Conservation (phyloP, 2,797 vertebrate genomes). For the Hylomyscus alleni region DNA sequence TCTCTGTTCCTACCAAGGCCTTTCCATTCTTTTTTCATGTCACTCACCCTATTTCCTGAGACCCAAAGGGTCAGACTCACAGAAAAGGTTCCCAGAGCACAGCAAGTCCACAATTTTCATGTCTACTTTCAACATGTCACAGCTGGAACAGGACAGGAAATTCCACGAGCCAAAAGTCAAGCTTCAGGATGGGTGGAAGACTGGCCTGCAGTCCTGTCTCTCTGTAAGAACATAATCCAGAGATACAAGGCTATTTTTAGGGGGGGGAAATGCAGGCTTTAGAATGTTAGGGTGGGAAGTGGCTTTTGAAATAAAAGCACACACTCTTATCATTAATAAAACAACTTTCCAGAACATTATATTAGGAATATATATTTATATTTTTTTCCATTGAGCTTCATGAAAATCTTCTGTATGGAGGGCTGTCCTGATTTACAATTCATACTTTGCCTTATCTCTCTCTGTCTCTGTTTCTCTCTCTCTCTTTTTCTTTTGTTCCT, state of each 20-base stretch:
- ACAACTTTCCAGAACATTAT: conserved; percentile 61
- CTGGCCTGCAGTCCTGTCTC: conserved; percentile 21
- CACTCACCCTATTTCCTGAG: conserved; percentile 37
- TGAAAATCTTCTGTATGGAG: conserved; percentile 59
- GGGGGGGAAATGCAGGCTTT: conserved; percentile 63
- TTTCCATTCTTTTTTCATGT: not conserved
- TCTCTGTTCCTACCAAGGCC: not conserved
- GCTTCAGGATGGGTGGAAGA: conserved; percentile 56
- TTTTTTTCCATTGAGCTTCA: conserved; percentile 29
- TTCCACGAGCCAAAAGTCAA: conserved; percentile 60
- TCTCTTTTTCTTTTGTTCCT: not conserved
- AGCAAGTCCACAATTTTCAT: not conserved
- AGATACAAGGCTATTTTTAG: conserved; percentile 56
- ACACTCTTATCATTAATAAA: conserved; percentile 57
- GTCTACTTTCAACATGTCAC: conserved; percentile 59
- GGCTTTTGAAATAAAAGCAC: conserved; percentile 68
- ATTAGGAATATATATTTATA: not conserved
- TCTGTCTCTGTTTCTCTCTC: too few relatives aligned
- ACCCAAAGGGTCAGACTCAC: not conserved
- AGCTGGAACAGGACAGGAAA: conserved; percentile 69
- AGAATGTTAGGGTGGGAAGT: conserved; percentile 60
- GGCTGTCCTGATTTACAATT: conserved; percentile 22
- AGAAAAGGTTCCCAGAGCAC: not conserved
- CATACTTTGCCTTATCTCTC: conserved; percentile 9
- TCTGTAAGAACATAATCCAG: conserved; percentile 48